These are phyloP conservation scores for Nymphicus hollandicus DNA, from an alignment of 2,113 vertebrate species.

Conservation along the genomic window DNA sequence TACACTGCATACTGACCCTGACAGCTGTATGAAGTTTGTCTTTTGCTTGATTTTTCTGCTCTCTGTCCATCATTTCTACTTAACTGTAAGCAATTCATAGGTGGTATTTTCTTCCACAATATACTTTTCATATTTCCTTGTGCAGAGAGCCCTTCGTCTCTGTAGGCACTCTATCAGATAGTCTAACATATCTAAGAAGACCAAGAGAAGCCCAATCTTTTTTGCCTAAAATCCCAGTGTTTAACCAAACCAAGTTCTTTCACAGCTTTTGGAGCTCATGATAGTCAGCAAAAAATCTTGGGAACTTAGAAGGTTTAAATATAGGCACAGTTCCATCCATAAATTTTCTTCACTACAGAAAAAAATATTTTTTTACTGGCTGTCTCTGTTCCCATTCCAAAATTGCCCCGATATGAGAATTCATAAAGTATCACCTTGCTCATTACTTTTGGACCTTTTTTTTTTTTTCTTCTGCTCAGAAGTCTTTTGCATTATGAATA, in stretches of 20 bases:
- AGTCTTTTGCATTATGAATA: constrained; percentile 32
- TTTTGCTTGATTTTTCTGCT: not conserved
- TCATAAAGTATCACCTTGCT: not conserved
- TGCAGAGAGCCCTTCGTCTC: not conserved
- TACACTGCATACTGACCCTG: not conserved
- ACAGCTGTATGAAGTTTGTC: not conserved
- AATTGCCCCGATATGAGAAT: not conserved
- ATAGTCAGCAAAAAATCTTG: not conserved
- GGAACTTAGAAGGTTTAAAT: not conserved
- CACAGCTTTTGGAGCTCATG: not conserved
- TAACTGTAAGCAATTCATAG: not conserved
- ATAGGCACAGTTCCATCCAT: not conserved
- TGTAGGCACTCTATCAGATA: not conserved
- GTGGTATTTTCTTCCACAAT: not conserved
- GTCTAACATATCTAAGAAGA: not conserved
- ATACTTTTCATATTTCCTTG: not conserved
- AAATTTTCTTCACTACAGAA: not conserved
- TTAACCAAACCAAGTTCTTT: not conserved
- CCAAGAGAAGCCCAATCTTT: not conserved
- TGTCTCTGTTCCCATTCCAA: not conserved
- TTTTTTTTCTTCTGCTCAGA: not conserved
- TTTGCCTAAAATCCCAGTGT: not conserved
- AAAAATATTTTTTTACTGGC: not conserved
- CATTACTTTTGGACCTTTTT: not conserved
- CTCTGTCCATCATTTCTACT: not conserved